Percentiles rank a stretch among this genome's conserved stretches.
Conservation (phyloP, 2,888 invertebrate genomes). For the Boloria selene region DNA sequence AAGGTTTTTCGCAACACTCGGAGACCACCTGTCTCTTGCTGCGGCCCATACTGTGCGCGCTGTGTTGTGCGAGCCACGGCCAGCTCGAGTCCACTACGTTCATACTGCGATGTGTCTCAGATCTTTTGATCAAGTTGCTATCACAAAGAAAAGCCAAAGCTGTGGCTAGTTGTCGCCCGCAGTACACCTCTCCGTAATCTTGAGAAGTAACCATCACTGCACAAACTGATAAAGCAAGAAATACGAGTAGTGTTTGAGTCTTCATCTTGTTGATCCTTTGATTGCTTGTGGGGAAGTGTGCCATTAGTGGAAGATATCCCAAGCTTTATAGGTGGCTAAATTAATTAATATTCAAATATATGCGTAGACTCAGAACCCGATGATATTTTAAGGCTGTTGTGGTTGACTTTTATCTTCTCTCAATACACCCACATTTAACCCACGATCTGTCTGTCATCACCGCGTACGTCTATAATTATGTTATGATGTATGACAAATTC, state of each 20-base stretch:
- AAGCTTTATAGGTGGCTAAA: background rate
- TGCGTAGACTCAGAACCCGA: background rate
- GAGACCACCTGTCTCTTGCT: conserved; percentile 49
- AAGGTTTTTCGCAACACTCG: conserved; percentile 54
- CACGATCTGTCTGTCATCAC: background rate
- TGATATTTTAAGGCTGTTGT: too few species aligned
- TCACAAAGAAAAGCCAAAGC: conserved; percentile 40
- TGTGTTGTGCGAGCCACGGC: background rate
- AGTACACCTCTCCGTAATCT: conserved; percentile 16
- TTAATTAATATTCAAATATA: conserved; percentile 5
- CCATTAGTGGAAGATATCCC: background rate
- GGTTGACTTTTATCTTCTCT: background rate
- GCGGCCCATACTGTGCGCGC: conserved; percentile 31
- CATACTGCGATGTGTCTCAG: background rate
- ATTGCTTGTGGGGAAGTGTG: background rate
- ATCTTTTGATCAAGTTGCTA: conserved; percentile 36
- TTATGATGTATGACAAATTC: background rate
- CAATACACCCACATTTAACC: background rate
- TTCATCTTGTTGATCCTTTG: conserved; percentile 23
- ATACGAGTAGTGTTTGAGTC: conserved; percentile 5
- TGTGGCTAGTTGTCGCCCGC: conserved; percentile 38
- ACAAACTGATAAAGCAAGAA: background rate
- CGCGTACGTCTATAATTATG: background rate
- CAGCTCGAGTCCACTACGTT: background rate
- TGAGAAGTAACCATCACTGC: conserved; percentile 2